phyloP scores from a whole-genome alignment of 1,140 invertebrate genomes.

The Geopemphigus sp. region DNA sequence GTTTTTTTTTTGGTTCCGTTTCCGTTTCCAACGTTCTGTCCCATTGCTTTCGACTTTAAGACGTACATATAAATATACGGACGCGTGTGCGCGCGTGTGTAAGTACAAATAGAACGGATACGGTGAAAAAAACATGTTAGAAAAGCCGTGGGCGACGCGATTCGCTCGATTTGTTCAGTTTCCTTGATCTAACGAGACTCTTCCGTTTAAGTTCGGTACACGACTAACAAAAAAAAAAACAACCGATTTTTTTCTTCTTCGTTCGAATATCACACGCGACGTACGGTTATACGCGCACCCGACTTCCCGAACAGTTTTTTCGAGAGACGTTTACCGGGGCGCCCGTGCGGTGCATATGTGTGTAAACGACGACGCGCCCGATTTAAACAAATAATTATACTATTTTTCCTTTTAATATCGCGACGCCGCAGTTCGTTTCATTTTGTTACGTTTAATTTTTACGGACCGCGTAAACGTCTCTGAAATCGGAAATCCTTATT shows the following conservation, averaged over 20 bases:
- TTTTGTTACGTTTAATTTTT: too few species aligned
- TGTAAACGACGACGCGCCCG: too few species aligned
- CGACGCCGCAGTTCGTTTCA: too few species aligned
- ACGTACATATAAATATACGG: background rate
- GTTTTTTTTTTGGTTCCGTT: too few species aligned
- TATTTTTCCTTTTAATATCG: too few species aligned
- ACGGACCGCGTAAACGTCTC: too few species aligned
- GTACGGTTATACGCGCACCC: background rate
- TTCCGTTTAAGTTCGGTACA: constrained; percentile 7
- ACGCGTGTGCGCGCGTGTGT: background rate
- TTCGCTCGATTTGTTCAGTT: constrained; percentile 26
- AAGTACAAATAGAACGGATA: constrained; percentile 10
- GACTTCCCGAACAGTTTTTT: background rate
- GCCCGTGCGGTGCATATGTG: too few species aligned
- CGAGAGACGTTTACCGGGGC: background rate
- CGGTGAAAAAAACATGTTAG: background rate
- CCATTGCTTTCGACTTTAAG: constrained; percentile 1
- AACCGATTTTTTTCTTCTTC: too few species aligned
- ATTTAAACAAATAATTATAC: too few species aligned
- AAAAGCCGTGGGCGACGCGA: constrained; percentile 14
- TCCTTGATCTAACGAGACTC: constrained; percentile 37
- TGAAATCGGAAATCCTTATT: too few species aligned
- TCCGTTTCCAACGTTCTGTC: background rate
- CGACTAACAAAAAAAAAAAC: background rate
- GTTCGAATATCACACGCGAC: too few species aligned